Conservation (phyloP, 1,140 invertebrate genomes). For the Plodia interpunctella region DNA sequence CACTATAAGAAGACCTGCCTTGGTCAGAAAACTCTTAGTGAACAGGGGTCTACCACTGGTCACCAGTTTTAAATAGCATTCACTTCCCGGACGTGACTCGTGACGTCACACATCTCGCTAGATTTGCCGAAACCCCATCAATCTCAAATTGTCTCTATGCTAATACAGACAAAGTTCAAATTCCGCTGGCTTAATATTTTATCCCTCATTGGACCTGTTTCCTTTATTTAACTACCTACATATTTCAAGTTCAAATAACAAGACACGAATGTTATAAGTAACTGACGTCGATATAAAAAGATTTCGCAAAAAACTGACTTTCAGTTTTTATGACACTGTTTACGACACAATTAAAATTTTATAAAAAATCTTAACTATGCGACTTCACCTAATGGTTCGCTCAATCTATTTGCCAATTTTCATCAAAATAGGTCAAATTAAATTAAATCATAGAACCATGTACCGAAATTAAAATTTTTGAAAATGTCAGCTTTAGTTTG, state of each 20-base stretch:
- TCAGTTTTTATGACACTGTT: no score
- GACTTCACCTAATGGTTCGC: no score
- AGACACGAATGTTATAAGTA: no score
- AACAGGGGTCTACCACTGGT: conserved; percentile 17
- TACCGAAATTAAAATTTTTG: no score
- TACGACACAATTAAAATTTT: no score
- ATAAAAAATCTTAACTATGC: no score
- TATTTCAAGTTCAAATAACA: background rate
- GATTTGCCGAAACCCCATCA: conserved; percentile 48
- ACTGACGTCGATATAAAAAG: no score
- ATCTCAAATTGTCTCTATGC: conserved; percentile 41
- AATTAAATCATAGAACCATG: no score
- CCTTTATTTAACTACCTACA: background rate
- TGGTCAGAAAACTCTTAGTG: background rate
- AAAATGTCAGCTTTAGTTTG: no score
- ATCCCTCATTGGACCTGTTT: background rate
- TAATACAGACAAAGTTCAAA: conserved; percentile 30
- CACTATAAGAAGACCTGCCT: background rate
- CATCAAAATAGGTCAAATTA: no score
- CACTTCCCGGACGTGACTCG: conserved; percentile 73
- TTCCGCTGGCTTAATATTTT: conserved; percentile 10
- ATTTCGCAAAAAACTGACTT: no score
- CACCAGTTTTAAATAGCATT: conserved; percentile 53
- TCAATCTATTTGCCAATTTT: no score
- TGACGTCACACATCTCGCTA: conserved; percentile 64